These are phyloP conservation scores for Macquaria ambigua DNA, from an alignment of 2,113 vertebrate genomes.

Conservation along the genomic window DNA sequence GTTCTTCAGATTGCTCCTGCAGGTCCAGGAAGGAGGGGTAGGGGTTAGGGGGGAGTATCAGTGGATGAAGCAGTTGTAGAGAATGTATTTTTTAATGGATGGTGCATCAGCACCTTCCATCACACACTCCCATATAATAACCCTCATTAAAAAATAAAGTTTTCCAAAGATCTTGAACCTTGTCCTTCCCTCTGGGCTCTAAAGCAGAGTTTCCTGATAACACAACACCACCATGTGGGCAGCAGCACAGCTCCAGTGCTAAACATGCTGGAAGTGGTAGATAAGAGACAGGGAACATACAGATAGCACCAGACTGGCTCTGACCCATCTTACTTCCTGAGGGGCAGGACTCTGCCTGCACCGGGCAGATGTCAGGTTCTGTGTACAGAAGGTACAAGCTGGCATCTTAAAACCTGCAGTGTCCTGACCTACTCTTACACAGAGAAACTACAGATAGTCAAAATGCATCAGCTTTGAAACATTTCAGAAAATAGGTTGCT, in stretches of 20 bases:
- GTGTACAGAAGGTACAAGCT: slow-evolving; percentile 17
- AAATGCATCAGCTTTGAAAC: background rate
- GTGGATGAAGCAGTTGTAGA: background rate
- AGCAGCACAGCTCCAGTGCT: slow-evolving; percentile 32
- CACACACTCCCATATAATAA: background rate
- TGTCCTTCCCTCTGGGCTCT: slow-evolving; percentile 3
- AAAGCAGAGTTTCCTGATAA: slow-evolving; percentile 26
- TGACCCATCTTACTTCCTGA: slow-evolving; percentile 40
- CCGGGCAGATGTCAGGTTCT: slow-evolving; percentile 35
- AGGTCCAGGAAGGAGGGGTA: background rate
- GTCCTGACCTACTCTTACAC: slow-evolving; percentile 18
- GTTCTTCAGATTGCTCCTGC: background rate
- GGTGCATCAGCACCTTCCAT: slow-evolving; percentile 2
- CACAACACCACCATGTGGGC: slow-evolving; percentile 31
- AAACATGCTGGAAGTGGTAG: slow-evolving; percentile 65
- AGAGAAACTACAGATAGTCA: background rate
- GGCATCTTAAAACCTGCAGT: slow-evolving; percentile 22
- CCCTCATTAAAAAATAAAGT: slow-evolving; percentile 13
- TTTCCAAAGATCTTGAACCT: background rate
- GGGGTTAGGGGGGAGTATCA: background rate
- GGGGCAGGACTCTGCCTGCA: slow-evolving; percentile 31
- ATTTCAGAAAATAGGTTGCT: background rate
- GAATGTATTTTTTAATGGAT: background rate
- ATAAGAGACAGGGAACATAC: slow-evolving; percentile 67
- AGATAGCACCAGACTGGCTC: slow-evolving; percentile 46